A percentile compares a stretch with the other conserved stretches of the same genome.
Conservation (phyloP, 2,113 vertebrate genomes). For the Cavia porcellus region DNA sequence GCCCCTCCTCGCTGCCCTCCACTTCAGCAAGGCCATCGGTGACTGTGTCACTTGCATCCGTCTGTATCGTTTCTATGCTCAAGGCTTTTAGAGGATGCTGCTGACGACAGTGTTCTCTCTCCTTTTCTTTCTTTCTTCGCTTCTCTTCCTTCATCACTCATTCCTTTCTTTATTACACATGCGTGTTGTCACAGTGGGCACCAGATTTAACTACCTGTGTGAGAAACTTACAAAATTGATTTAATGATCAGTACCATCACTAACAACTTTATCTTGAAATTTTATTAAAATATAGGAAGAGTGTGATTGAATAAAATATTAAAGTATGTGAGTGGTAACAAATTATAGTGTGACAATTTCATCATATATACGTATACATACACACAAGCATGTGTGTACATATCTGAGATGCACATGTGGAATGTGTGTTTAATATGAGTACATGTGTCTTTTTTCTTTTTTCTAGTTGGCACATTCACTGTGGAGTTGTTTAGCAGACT, state of each 20-base stretch:
- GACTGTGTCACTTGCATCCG: neutral
- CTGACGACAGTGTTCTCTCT: neutral
- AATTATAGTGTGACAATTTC: neutral
- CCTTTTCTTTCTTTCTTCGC: neutral
- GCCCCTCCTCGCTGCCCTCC: neutral
- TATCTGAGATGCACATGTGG: neutral
- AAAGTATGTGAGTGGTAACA: neutral
- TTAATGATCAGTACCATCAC: neutral
- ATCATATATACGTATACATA: neutral
- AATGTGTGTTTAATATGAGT: neutral
- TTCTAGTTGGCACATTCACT: neutral
- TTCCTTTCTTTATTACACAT: neutral
- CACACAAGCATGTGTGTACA: neutral
- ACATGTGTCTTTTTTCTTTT: neutral
- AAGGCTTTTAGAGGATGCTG: neutral
- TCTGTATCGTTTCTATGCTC: too few species aligned
- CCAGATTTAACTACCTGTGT: neutral
- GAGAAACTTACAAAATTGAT: neutral
- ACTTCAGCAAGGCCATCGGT: neutral
- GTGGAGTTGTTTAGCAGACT: neutral
- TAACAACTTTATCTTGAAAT: neutral
- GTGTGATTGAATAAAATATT: neutral
- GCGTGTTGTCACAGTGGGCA: neutral
- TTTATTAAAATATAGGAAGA: neutral
- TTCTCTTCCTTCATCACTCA: neutral